Evolutionary conservation across 2,888 invertebrate genomes (phyloP).

Genomic region (Drosophila diplacantha): DNA sequence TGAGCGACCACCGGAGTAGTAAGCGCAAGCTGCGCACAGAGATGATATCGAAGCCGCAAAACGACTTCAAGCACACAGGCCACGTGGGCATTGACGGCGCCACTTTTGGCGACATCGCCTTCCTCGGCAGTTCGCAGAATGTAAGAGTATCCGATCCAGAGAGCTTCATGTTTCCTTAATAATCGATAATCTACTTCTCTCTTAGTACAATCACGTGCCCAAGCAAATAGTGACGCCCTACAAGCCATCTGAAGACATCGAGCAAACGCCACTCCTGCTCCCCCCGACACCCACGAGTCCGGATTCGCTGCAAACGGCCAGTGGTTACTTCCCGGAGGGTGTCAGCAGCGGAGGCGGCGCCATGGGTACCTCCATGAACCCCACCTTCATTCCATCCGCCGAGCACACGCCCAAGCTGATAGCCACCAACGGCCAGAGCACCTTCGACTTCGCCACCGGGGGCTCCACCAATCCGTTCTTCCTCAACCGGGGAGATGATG

Average conservation of each 20-base stretch:
- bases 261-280: slow-evolving; percentile 83
- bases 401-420: slow-evolving; percentile 77
- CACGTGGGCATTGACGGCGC: slow-evolving; percentile 98
- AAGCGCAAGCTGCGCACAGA: slow-evolving; percentile 87
- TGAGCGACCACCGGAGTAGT: slow-evolving; percentile 79
- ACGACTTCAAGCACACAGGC: slow-evolving; percentile 95
- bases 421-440: slow-evolving; percentile 70
- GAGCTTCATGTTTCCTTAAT: neutral
- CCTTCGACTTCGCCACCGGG: slow-evolving; percentile 73
- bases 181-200: too few relatives aligned
- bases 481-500: slow-evolving; percentile 54
- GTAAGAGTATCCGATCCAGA: slow-evolving; percentile 24
- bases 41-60: slow-evolving; percentile 98
- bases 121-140: slow-evolving; percentile 78
- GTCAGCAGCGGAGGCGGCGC: slow-evolving; percentile 19
- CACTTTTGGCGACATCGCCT: slow-evolving; percentile 94
- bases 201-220: slow-evolving; percentile 86
- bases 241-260: slow-evolving; percentile 90
- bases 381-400: slow-evolving; percentile 77
- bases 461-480: slow-evolving; percentile 77
- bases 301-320: slow-evolving; percentile 78
- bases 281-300: slow-evolving; percentile 79
- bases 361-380: slow-evolving; percentile 74
- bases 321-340: slow-evolving; percentile 77
- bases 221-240: slow-evolving; percentile 93